Conservation (phyloP, 2,888 invertebrate species). For the Nymphalis urticae region DNA sequence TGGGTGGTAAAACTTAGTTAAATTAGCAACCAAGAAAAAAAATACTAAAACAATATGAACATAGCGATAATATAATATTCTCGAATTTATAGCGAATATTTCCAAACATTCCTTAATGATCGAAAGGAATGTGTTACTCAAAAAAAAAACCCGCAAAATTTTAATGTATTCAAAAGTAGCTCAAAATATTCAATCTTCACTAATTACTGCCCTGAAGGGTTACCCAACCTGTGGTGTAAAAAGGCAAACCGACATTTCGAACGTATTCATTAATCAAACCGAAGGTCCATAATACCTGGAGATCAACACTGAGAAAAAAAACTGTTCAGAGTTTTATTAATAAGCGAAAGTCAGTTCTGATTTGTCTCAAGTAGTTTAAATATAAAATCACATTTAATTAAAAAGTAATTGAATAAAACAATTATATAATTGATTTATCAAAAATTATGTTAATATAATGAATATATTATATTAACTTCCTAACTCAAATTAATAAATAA, state of each 20-base stretch:
- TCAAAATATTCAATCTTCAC: conserved; percentile 45
- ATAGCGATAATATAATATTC: not conserved
- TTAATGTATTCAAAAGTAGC: conserved; percentile 33
- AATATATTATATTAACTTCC: too few species aligned
- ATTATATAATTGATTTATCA: too few species aligned
- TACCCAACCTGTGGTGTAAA: conserved; percentile 41
- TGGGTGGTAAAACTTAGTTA: not conserved
- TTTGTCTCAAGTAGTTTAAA: conserved; percentile 5
- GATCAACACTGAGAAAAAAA: conserved; percentile 18
- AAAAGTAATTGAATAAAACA: too few species aligned
- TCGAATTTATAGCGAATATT: not conserved
- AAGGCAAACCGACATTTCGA: conserved; percentile 31
- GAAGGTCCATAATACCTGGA: conserved; percentile 26
- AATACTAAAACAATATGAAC: not conserved
- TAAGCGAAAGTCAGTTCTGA: conserved; percentile 15
- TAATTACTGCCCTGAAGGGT: conserved; percentile 45
- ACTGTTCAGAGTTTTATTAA: conserved; percentile 15
- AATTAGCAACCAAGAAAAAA: not conserved
- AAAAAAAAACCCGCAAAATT: conserved; percentile 6
- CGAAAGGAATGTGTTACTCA: conserved; percentile 2
- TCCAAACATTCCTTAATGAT: conserved; percentile 6
- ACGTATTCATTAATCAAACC: conserved; percentile 35
- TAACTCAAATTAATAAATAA: too few species aligned
- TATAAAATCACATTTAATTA: too few species aligned
- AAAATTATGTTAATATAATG: too few species aligned